Base-by-base conservation (phyloP, 2,888 invertebrate genomes). In the Torymus texanus region DNA sequence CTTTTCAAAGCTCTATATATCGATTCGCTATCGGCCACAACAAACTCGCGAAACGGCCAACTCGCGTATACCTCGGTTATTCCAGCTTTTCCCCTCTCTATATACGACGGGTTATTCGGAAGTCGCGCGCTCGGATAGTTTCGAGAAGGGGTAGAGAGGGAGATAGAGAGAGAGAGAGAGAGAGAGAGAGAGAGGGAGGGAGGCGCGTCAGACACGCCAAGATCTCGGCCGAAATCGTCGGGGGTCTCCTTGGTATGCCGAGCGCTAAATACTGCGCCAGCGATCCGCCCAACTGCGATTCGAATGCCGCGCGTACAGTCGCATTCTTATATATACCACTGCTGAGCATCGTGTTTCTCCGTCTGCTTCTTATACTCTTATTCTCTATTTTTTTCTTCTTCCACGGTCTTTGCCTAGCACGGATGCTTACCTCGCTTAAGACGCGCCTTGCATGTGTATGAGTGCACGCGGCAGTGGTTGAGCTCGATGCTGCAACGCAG, bases 141-240 rank as follows among this genome's bases (percentile, higher is more conserved):
- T 8, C 53, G 53, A 67, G 53, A 55, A 2, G 29, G 53, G n/a
- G 18, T 16, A 18, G 24, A 50, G 55, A 51, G 29, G 62, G 21
- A 2, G 2, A 68, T 41, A 5, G 41, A n/a, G 81, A 63, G 41
- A 8, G 5, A 41, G 41, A 41, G 41, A 12, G 50, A 29, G 41
- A 14, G 66, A 81, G 74, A 56, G 21, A 2, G 21, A 21, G 21
- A 21, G 21, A 21, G 21, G 53, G 24, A 24, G 2, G 29, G 71
- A 81, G 79, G 62, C 80, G 80, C 79, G 81, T 78, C 72, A 81
- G 75, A 75, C 82, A 77, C 83, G 83, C 82, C 81, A 82, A 83
- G 82, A 83, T 80, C 82, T 82, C 73, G 79, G 83, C 78, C 79
- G 75, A 82, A 81, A 82, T 78, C 83, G 78, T 63, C 11, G 18